These are phyloP conservation scores for Trachelus tabidus DNA, from an alignment of 2,888 invertebrate genomes.

Conservation along the genomic window DNA sequence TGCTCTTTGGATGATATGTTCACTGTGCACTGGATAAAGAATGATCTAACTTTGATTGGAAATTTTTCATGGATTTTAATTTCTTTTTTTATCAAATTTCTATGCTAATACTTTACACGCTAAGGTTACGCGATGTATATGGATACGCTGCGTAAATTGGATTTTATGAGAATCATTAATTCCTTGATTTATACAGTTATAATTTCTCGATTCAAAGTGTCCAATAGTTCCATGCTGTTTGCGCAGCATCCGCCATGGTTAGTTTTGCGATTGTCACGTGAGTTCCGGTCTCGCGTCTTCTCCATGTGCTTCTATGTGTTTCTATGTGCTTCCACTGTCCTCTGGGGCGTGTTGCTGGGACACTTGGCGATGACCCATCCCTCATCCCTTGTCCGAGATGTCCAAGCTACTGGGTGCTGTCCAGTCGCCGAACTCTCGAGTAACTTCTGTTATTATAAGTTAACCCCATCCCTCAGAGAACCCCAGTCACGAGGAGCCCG, in stretches of 20 bases:
- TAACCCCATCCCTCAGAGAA: slow-evolving; percentile 49
- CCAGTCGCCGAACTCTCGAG: slow-evolving; percentile 62
- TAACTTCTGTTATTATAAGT: slow-evolving; percentile 67
- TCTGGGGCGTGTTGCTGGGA: slow-evolving; percentile 52
- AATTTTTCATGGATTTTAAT: not conserved
- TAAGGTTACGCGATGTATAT: not conserved
- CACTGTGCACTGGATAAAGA: not conserved
- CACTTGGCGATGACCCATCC: slow-evolving; percentile 65
- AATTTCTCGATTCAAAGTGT: slow-evolving; percentile 49
- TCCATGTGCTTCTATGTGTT: slow-evolving; percentile 35
- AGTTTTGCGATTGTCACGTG: slow-evolving; percentile 50
- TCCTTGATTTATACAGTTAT: slow-evolving; percentile 4
- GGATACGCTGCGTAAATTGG: not conserved
- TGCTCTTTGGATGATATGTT: not conserved
- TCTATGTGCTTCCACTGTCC: slow-evolving; percentile 49
- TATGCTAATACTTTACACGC: not conserved
- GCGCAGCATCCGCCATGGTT: slow-evolving; percentile 48
- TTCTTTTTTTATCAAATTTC: not conserved
- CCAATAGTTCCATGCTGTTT: slow-evolving; percentile 48
- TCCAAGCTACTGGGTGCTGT: slow-evolving; percentile 52
- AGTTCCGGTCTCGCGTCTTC: slow-evolving; percentile 47
- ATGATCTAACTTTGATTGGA: not conserved
- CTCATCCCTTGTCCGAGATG: slow-evolving; percentile 58
- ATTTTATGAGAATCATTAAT: not conserved
- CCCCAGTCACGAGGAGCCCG: slow-evolving; percentile 19